Conservation (phyloP, 2,888 invertebrate genomes). For the Eretmocerus hayati region DNA sequence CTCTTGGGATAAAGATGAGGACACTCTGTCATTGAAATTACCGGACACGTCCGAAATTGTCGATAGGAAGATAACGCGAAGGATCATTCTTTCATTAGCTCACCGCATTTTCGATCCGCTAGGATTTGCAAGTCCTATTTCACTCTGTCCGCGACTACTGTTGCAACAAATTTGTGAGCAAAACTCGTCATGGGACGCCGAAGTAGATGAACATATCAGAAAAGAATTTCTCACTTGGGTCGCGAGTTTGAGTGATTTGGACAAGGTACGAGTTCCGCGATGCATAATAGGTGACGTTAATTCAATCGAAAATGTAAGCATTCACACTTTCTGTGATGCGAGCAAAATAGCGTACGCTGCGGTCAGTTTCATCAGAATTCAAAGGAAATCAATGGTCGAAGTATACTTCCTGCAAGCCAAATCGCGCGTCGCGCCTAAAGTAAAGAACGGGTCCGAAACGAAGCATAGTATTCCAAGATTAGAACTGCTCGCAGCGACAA, state of each 20-base stretch:
- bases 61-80: not conserved
- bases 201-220: not conserved
- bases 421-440: conserved; percentile 3
- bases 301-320: not conserved
- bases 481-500: not conserved
- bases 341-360: conserved; percentile 17
- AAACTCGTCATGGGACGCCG: conserved; percentile 7
- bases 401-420: conserved; percentile 6
- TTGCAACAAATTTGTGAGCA: not conserved
- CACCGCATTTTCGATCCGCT: conserved; percentile 4
- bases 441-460: not conserved
- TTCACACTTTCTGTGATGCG: conserved; percentile 32
- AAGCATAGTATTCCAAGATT: conserved; percentile 3
- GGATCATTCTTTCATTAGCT: not conserved
- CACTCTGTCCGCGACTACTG: conserved; percentile 1
- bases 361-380: conserved; percentile 1
- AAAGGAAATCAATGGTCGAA: not conserved
- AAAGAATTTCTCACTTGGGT: not conserved
- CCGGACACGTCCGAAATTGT: not conserved
- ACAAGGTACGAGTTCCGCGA: not conserved
- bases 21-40: conserved; percentile 16
- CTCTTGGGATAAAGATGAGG: not conserved
- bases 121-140: not conserved
- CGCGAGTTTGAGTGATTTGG: not conserved
- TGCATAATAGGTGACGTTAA: not conserved